Conservation (phyloP, 92 coral and sea anemone genomes). For the Diadumene lineata region DNA sequence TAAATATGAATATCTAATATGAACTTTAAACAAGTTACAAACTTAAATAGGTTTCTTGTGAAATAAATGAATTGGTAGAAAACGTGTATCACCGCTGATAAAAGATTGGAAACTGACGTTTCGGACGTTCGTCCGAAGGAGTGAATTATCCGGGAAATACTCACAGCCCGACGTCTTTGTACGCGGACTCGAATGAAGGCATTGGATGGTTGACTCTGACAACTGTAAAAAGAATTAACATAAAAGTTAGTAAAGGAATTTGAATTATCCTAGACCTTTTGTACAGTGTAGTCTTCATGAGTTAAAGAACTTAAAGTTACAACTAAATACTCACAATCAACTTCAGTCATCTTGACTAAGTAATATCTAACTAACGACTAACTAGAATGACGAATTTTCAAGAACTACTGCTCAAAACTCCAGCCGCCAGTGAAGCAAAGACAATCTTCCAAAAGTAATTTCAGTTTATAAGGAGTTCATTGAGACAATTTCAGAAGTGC, state of each 20-base stretch:
- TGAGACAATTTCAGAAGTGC: neutral
- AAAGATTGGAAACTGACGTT: no score
- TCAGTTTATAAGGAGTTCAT: neutral
- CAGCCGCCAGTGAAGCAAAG: no score
- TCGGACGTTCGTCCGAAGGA: no score
- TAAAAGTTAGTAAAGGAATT: neutral
- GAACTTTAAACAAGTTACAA: no score
- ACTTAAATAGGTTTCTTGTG: no score
- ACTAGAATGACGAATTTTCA: no score
- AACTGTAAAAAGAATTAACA: constrained; percentile 25
- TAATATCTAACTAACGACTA: neutral
- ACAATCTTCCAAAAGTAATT: neutral
- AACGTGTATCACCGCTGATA: no score
- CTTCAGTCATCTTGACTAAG: constrained; percentile 61
- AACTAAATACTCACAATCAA: constrained; percentile 61
- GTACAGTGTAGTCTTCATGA: no score
- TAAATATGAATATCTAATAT: no score
- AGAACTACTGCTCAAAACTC: no score
- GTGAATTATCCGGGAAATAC: constrained; percentile 50
- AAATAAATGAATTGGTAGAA: no score
- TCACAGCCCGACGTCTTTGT: constrained; percentile 88
- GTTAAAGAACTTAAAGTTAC: no score
- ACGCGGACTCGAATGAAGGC: constrained; percentile 84
- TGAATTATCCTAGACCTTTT: neutral
- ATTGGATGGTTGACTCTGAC: constrained; percentile 86